These are phyloP conservation scores for Saiga tatarica DNA, from an alignment of 2,113 vertebrate genomes.

Conservation along the genomic window DNA sequence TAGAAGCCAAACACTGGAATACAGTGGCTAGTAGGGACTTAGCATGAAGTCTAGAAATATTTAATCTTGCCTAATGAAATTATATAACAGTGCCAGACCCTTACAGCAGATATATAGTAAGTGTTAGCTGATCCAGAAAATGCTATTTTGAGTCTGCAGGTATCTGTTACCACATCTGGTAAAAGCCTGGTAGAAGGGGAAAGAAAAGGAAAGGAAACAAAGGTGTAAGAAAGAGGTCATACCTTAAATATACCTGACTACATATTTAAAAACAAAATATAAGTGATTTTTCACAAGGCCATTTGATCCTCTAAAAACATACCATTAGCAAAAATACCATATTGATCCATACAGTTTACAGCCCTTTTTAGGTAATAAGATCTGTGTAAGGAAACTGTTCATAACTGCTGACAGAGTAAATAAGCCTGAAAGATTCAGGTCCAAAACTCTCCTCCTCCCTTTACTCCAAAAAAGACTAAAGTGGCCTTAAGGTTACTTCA, in stretches of 20 bases:
- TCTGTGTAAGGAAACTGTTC: neutral
- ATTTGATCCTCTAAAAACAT: neutral
- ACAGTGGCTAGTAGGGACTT: neutral
- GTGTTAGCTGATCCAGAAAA: conserved; percentile 35
- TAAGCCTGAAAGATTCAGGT: neutral
- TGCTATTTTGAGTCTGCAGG: neutral
- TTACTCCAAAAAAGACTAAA: neutral
- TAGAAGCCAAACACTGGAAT: neutral
- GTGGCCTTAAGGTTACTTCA: neutral
- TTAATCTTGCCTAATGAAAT: conserved; percentile 24
- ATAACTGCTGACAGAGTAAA: neutral
- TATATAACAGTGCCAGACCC: neutral
- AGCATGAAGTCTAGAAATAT: neutral
- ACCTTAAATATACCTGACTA: neutral
- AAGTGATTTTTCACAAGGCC: conserved; percentile 16
- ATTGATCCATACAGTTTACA: neutral
- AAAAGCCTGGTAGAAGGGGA: neutral
- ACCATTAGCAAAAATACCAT: neutral
- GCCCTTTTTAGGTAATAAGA: conserved; percentile 5
- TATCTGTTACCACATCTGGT: neutral
- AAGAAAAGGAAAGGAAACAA: neutral
- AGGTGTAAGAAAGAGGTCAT: neutral
- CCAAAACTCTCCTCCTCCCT: neutral
- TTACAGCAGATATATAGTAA: neutral
- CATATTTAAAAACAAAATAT: neutral